These are phyloP conservation scores for Drosophila prostipennis DNA, from an alignment of 2,888 invertebrate species.

Conservation along the genomic window DNA sequence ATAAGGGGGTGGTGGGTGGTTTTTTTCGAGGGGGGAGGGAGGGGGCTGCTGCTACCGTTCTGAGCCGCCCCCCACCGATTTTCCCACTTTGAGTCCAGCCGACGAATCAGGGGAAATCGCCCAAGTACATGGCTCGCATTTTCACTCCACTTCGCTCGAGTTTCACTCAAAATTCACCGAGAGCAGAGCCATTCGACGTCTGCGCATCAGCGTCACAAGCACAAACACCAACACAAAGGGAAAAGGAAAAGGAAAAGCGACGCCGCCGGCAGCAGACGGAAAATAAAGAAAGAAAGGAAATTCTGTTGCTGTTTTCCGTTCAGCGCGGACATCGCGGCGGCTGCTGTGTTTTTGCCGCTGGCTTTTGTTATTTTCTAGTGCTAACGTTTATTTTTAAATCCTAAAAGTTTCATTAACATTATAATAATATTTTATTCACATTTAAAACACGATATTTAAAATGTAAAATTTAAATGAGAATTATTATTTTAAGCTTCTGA, in stretches of 20 bases:
- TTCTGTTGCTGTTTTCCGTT: slow-evolving; percentile 52
- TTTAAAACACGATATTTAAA: too few relatives aligned
- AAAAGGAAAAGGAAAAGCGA: slow-evolving; percentile 15
- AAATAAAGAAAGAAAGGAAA: slow-evolving; percentile 15
- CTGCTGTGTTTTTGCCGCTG: slow-evolving; percentile 31
- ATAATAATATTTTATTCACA: too few relatives aligned
- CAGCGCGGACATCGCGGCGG: slow-evolving; percentile 42
- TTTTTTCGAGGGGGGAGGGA: neutral
- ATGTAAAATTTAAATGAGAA: too few relatives aligned
- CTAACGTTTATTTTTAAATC: neutral
- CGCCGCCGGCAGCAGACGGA: slow-evolving; percentile 20
- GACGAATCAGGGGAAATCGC: slow-evolving; percentile 75
- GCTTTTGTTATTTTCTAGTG: slow-evolving; percentile 16
- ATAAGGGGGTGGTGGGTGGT: slow-evolving; percentile 27
- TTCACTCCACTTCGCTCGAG: slow-evolving; percentile 27
- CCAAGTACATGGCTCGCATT: slow-evolving; percentile 55
- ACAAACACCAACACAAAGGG: slow-evolving; percentile 21
- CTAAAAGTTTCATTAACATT: too few relatives aligned
- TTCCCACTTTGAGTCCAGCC: slow-evolving; percentile 52
- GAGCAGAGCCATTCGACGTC: slow-evolving; percentile 37
- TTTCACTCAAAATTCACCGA: slow-evolving; percentile 45
- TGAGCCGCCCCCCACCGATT: slow-evolving; percentile 2
- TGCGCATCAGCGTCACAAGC: slow-evolving; percentile 46
- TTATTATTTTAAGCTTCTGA: too few relatives aligned
- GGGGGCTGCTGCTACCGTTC: slow-evolving; percentile 13